Base-by-base conservation (phyloP, 2,888 invertebrate species). In the Cantharis rufa region DNA sequence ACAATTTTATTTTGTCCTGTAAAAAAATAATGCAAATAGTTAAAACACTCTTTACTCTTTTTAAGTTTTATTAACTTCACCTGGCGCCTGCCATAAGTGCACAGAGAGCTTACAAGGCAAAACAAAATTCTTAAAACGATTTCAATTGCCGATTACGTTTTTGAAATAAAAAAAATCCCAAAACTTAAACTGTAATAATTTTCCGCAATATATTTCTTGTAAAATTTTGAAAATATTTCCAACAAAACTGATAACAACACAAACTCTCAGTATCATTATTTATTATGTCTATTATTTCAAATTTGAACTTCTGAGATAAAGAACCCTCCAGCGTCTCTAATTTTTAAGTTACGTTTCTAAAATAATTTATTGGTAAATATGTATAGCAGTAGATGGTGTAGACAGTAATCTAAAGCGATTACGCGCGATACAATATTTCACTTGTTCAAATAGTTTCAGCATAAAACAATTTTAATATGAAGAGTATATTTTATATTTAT, bases 401-500 rank as follows among this genome's bases (percentile, higher is more conserved):
- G 13, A 64, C 21, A 64, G 64, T 66, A 24, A 71, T 71, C 69
- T 62, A 71, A 75, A 75, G 62, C 68, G 71, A 62, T 68, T 27
- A 27, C 24, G 28, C 62, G 62, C 48, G 27, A 18, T 62, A 71
- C 64, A 66, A 66, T 75, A 75, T 71, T 76, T 76, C 63, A 70
- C 64, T 63, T 61, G 28, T 62, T 69, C 66, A 70, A 70, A 63
- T 76, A 71, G 71, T 75, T 68, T 63, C 72, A 70, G 69, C 72
- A 71, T 76, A 76, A 76, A 76, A 76, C 61, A 70, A 74, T 74
- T 77, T 77, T 77, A 74, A 77, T 77, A 74, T 64, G 73, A 77
- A 64, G 72, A 77, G 72, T 74, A 75, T 77, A 77, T 77, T 77
- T 77, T 77, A 75, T 75, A 66, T 66, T 21, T 18, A 18, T 16